Base-by-base conservation (phyloP, 2,797 vertebrate genomes). In the Melanogrammus aeglefinus region DNA sequence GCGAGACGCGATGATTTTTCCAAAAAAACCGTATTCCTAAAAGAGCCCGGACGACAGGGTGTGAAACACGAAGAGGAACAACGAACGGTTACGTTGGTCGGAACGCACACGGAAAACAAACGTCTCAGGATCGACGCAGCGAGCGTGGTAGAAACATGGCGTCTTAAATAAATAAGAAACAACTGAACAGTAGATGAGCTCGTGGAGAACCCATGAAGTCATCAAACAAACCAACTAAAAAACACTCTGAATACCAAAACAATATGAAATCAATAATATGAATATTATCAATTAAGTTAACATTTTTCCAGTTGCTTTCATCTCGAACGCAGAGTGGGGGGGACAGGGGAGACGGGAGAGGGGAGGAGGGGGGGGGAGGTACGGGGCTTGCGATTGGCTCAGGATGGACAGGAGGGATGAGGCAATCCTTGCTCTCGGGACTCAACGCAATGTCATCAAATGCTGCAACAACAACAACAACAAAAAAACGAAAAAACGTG, bases 81-180 rank as follows among this genome's bases (percentile, higher is more conserved):
- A 57, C 44, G 33, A 36, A 29, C 82, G 84, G 75, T 76, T 57
- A 81, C 84, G 82, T 47, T 81, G 90, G 81, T 77, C 85, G 5
- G 29, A 57, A 33, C 7, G 27, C 29, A 33, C 47, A 77, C 82
- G 24, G 76, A 74, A 35, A 76, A 78, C 74, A 80, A 38, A 79
- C 77, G 21, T 86, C 69, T 74, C 77, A 75, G 47, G 38, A 73
- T 24, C 78, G 41, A 75, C 81, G 80, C 73, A 63, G 38, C 75
- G 39, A 84, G 79, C 86, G 84, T 75, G 44, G 82, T 93, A 89
- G 92, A 90, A 92, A 84, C 88, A 88, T 92, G 91, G 92, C 93
- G 91, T 88, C 83, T 83, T 47, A 78, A 94, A 92, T 92, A 93
- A 93, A 92, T 91, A 91, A 87, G 88, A 89, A 89, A 86, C 76